Evolutionary conservation across 2,888 invertebrate species (phyloP).

Genomic region (Mongoloraphidia duomilia): DNA sequence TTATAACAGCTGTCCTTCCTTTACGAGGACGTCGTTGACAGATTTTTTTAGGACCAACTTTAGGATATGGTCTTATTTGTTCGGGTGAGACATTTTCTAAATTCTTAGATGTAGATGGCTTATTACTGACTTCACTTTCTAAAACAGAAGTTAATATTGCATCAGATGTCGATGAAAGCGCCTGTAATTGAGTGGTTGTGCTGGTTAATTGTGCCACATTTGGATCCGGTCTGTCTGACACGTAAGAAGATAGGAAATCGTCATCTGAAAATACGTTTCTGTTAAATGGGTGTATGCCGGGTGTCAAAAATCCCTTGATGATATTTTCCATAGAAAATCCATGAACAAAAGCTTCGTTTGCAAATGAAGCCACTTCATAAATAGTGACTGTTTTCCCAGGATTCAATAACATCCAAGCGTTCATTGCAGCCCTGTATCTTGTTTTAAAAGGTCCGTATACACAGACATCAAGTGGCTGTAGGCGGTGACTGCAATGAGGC

Average conservation of each 20-base stretch:
- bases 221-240: slow-evolving; percentile 6
- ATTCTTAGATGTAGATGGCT: no score
- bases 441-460: slow-evolving; percentile 16
- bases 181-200: background rate
- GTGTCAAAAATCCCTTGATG: slow-evolving; percentile 14
- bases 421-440: slow-evolving; percentile 16
- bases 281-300: slow-evolving; percentile 16
- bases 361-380: slow-evolving; percentile 18
- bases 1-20: background rate
- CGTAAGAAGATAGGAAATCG: slow-evolving; percentile 8
- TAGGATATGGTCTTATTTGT: background rate
- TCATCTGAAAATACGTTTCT: slow-evolving; percentile 8
- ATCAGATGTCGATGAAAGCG: slow-evolving; percentile 3
- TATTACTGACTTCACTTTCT: no score
- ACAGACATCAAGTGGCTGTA: slow-evolving; percentile 21
- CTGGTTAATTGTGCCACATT: no score
- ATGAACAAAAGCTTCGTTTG: slow-evolving; percentile 12
- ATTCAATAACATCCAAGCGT: slow-evolving; percentile 19
- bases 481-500: slow-evolving; percentile 14
- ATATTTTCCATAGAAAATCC: slow-evolving; percentile 18
- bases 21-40: background rate
- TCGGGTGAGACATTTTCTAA: background rate
- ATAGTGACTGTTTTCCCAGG: slow-evolving; percentile 21
- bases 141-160: slow-evolving; percentile 5
- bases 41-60: background rate